These are phyloP conservation scores for Tetramorium bicarinatum DNA, from an alignment of 2,888 invertebrate genomes.

Conservation along the genomic window DNA sequence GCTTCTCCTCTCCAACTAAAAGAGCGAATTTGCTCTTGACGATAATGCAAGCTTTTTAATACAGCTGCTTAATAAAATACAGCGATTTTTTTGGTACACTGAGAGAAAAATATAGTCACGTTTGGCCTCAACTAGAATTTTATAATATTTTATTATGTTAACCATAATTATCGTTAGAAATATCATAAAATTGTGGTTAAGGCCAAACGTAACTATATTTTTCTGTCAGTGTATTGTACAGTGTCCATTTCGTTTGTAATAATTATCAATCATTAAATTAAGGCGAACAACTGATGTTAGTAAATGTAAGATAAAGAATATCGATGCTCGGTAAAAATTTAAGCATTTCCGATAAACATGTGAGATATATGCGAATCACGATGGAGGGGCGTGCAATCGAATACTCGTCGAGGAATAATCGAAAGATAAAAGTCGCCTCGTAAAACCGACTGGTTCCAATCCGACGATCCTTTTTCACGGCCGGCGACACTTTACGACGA, in stretches of 20 bases:
- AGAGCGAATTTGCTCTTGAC: neutral
- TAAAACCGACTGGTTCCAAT: slow-evolving; percentile 39
- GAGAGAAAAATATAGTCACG: no score
- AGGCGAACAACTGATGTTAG: neutral
- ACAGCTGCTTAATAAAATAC: neutral
- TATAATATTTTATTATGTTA: no score
- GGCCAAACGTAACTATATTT: no score
- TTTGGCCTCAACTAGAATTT: no score
- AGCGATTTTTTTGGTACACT: neutral
- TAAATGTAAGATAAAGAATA: neutral
- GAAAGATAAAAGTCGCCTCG: slow-evolving; percentile 47
- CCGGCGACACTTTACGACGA: slow-evolving; percentile 35
- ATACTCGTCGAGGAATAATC: slow-evolving; percentile 34
- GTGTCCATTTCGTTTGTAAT: neutral
- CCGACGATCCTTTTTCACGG: slow-evolving; percentile 16
- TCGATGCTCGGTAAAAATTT: neutral
- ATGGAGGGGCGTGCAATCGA: neutral
- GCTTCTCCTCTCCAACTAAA: neutral
- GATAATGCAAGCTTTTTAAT: neutral
- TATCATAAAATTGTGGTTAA: no score
- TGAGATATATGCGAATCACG: neutral
- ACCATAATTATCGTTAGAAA: no score
- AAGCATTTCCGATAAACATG: neutral
- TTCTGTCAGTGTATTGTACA: no score
- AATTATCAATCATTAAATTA: neutral